Conservation (phyloP, 2,888 invertebrate species). For the Perdita meconis region DNA sequence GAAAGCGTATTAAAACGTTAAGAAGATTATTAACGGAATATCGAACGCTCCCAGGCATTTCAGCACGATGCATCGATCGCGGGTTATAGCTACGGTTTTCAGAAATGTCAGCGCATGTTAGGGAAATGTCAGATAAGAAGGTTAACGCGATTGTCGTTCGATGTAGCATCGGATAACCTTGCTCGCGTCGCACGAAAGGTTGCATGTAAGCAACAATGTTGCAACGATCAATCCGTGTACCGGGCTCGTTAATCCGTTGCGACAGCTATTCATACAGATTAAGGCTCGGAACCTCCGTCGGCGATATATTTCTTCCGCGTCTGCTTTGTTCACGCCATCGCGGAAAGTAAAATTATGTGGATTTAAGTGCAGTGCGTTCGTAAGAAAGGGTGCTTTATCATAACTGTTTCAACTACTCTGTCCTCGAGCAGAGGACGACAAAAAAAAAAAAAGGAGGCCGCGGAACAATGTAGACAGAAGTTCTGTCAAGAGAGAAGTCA, state of each 20-base stretch:
- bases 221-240: slow-evolving; percentile 28
- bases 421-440: too few relatives aligned
- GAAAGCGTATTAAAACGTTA: too few relatives aligned
- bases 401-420: not conserved
- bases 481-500: slow-evolving; percentile 11
- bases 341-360: not conserved
- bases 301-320: not conserved
- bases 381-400: not conserved
- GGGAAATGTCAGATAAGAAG: slow-evolving; percentile 63
- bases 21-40: not conserved
- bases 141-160: slow-evolving; percentile 56
- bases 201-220: slow-evolving; percentile 34
- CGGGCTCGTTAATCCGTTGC: slow-evolving; percentile 8
- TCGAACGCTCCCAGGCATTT: slow-evolving; percentile 3
- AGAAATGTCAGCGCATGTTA: slow-evolving; percentile 61
- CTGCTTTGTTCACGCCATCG: not conserved
- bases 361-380: not conserved
- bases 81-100: slow-evolving; percentile 52
- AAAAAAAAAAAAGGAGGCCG: not conserved
- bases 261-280: slow-evolving; percentile 4
- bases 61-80: slow-evolving; percentile 21
- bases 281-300: not conserved
- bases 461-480: slow-evolving; percentile 1
- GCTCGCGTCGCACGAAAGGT: slow-evolving; percentile 52
- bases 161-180: slow-evolving; percentile 39